Percentiles rank a stretch among this genome's conserved stretches.
Evolutionary conservation across 2,113 vertebrate genomes (phyloP).

Genomic region (Platysteira castanea): DNA sequence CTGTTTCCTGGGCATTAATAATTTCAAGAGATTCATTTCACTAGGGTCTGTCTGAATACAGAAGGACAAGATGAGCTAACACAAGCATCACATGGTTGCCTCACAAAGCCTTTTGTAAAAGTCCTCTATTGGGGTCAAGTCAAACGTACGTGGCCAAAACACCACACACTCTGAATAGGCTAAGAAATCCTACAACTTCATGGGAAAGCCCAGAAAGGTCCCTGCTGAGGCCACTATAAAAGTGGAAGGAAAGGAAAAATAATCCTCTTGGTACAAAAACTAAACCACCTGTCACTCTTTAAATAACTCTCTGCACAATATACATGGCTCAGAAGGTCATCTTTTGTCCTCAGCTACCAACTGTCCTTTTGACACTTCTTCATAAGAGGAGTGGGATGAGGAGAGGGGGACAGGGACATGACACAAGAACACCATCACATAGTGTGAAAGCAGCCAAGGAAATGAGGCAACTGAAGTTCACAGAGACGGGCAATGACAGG

Average conservation of each 20-base stretch:
- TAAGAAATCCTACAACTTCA: neutral
- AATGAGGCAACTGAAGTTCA: conserved; percentile 28
- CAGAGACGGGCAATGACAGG: neutral
- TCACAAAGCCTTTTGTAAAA: neutral
- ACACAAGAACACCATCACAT: neutral
- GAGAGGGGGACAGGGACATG: neutral
- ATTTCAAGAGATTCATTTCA: neutral
- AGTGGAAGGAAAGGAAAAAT: neutral
- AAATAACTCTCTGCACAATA: neutral
- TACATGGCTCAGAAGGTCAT: neutral
- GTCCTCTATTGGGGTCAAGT: neutral
- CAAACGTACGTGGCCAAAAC: neutral
- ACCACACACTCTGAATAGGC: neutral
- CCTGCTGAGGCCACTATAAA: neutral
- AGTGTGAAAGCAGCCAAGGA: neutral
- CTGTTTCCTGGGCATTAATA: neutral
- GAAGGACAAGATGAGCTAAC: neutral
- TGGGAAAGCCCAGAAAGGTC: neutral
- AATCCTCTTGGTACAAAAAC: neutral
- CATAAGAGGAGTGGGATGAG: neutral
- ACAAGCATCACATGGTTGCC: fast-evolving
- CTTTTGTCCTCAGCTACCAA: neutral
- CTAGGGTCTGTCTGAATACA: neutral
- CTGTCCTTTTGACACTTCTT: neutral
- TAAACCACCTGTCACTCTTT: neutral